Base-by-base conservation (phyloP, 2,113 vertebrate genomes). In the Gobiocypris rarus region DNA sequence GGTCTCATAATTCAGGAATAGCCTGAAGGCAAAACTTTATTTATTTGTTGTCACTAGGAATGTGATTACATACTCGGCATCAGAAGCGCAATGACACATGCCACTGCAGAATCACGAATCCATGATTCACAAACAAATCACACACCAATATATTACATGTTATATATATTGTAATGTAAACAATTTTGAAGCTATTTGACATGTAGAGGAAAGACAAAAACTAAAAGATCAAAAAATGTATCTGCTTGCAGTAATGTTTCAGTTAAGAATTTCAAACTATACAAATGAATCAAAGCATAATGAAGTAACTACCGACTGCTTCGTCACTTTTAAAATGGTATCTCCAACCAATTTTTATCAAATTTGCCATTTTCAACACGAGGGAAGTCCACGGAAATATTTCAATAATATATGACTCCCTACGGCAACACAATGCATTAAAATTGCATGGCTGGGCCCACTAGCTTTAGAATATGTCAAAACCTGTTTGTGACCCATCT, bases 371-470 rank as follows among this genome's bases (percentile, higher is more conserved):
- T 19, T 34, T 24, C 58, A 75, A 80, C 52, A 69, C 54, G 79
- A 86, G 75, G 34, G 71, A 73, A 71, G 61, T 79, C 81, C 88
- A 88, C 78, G 81, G 86, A 89, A 89, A 85, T 26, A 75, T 69
- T 86, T 94, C 84, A 92, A 94, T 94, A 93, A 94, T 93, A 91
- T 83, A 94, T 93, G 79, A 75, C 82, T 84, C 91, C 91, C 90
- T 80, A 84, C 84, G 87, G 91, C 89, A 88, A 90, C 89, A 89
- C 90, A 89, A 84, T 82, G 74, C 89, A 92, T 94, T 92, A 94
- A 92, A 92, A 56, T 91, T 93, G 89, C 86, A 92, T 92, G 88
- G 74, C 88, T 73, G 15, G 71, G 73, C 50, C 84, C 61, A 41
- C 43, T 90, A 86, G 89, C 84, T 91, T 91, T 83, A 87, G 84